Base-by-base conservation (phyloP, 1,140 invertebrate species). In the Eufriesea mexicana region DNA sequence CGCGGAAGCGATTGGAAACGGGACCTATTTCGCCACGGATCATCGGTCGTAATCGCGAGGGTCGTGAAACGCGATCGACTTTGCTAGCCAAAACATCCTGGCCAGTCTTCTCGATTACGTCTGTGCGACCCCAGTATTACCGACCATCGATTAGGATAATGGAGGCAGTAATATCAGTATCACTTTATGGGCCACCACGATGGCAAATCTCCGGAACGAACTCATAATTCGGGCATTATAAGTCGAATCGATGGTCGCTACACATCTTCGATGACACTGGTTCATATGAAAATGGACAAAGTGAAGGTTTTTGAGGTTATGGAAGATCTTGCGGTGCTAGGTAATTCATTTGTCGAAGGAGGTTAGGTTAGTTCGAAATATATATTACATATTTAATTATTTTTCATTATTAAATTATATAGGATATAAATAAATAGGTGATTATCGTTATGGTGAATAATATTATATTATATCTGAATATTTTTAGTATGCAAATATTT, bases 1-100 rank as follows among this genome's bases (percentile, higher is more conserved):
- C 72, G 83, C 77, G 79, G 85, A 88, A 90, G 88, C 82, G 87
- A 90, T 90, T 86, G 78, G 89, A 83, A 89, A 82, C 72, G 79
- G 51, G 71, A 70, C 79, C 75, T 84, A 85, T 89, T 89, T 82
- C 87, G 87, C 62, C 76, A 89, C 84, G 87, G 87, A 88, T 88
- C 87, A 88, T 88, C 84, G 77, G 67, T 20, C 80, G 47, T 88
- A 85, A 89, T 88, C 87, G 59, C 71, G 62, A 71, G 86, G 79
- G 64, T 85, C 76, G 71, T 82, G 83, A 87, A 87, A 51, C 68
- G 68, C 49, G 51, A 70, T 70, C 67, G 67, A 70, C 67, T 70
- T 70, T 84, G 78, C 75, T 9, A 18, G 80, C 61, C 62, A 74
- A 67, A 87, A 55, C 77, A 57, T 75, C 28, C 2, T 55, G 35